Evolutionary conservation across 2,797 vertebrate species (phyloP).

Genomic region (Lithobates pipiens): DNA sequence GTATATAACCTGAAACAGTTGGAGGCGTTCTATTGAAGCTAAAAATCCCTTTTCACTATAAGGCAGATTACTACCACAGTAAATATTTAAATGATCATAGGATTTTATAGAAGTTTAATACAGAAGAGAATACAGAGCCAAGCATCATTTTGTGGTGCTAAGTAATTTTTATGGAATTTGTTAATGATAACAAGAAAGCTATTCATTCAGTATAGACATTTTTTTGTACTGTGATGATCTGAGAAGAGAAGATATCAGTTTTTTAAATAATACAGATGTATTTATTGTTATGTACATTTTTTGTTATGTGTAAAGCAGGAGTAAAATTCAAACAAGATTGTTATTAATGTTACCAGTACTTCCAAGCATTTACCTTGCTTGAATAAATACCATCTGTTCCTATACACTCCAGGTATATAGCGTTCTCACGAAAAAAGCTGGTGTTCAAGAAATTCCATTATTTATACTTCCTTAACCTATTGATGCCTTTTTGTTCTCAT

Average conservation of each 20-base stretch:
- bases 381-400: constrained; percentile 49
- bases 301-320: neutral
- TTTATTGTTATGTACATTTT: neutral
- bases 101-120: too few species aligned
- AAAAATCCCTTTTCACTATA: too few species aligned
- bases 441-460: constrained; percentile 1
- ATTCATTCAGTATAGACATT: too few species aligned
- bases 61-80: too few species aligned
- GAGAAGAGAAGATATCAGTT: neutral
- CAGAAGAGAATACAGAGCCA: too few species aligned
- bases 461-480: neutral
- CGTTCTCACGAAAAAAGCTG: neutral
- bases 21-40: too few species aligned
- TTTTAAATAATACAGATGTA: neutral
- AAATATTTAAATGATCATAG: too few species aligned
- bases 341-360: constrained; percentile 24
- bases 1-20: neutral
- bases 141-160: too few species aligned
- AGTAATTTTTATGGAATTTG: too few species aligned
- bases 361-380: constrained; percentile 25
- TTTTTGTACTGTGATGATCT: too few species aligned
- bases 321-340: constrained; percentile 22
- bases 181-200: too few species aligned
- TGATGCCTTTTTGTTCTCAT: neutral
- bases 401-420: constrained; percentile 40